phyloP scores from a whole-genome alignment of 2,113 vertebrate genomes.

The Elephas maximus region DNA sequence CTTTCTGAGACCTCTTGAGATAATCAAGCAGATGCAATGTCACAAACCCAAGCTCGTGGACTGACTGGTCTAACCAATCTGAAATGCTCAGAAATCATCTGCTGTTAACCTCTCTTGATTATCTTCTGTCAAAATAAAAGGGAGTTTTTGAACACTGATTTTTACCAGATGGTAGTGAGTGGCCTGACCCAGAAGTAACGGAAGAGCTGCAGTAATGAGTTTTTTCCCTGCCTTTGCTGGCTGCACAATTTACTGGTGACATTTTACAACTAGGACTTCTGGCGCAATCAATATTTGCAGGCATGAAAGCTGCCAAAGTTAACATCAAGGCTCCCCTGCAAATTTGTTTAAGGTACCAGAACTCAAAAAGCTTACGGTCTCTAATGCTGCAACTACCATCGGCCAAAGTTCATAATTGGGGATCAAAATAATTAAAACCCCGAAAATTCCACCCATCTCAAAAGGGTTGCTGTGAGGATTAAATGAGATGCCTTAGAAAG shows the following conservation, averaged over 20 bases:
- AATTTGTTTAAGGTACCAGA: slow-evolving; percentile 83
- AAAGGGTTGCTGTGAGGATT: slow-evolving; percentile 22
- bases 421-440: slow-evolving; percentile 72
- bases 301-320: slow-evolving; percentile 84
- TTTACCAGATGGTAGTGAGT: slow-evolving; percentile 78
- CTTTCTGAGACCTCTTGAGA: slow-evolving; percentile 61
- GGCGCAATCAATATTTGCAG: slow-evolving; percentile 86
- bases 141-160: slow-evolving; percentile 78
- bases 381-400: slow-evolving; percentile 66
- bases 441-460: slow-evolving; percentile 58
- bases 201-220: slow-evolving; percentile 83
- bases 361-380: slow-evolving; percentile 75
- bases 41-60: slow-evolving; percentile 61
- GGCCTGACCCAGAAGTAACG: slow-evolving; percentile 81
- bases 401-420: slow-evolving; percentile 78
- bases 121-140: slow-evolving; percentile 80
- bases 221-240: slow-evolving; percentile 79
- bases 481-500: slow-evolving; percentile 34
- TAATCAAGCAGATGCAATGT: slow-evolving; percentile 67
- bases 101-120: slow-evolving; percentile 81
- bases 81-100: slow-evolving; percentile 75
- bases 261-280: slow-evolving; percentile 83
- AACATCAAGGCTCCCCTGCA: slow-evolving; percentile 82
- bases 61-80: slow-evolving; percentile 61
- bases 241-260: slow-evolving; percentile 80